These are phyloP conservation scores for Ceratotherium simum DNA, from an alignment of 2,113 vertebrate species.

Conservation along the genomic window DNA sequence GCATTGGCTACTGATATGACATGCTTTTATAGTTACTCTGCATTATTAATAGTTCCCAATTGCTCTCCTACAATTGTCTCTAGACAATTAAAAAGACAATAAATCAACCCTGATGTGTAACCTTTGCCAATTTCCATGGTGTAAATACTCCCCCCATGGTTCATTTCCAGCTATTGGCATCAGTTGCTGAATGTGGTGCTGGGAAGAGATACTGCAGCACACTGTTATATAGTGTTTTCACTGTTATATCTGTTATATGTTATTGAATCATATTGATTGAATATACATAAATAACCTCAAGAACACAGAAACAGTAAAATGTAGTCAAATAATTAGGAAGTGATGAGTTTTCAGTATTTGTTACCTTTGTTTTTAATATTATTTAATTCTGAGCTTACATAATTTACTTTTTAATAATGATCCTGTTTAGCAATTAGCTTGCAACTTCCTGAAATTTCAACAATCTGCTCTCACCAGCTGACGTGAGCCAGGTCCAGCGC, in stretches of 20 bases:
- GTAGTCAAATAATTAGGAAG: background rate
- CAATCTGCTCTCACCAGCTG: background rate
- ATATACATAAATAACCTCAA: fast-evolving
- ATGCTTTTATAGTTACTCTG: background rate
- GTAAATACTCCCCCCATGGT: background rate
- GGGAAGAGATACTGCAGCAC: fast-evolving
- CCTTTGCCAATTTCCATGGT: background rate
- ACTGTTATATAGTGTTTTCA: background rate
- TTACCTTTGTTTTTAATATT: background rate
- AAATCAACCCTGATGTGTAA: background rate
- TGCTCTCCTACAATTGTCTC: background rate
- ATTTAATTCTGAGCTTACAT: background rate
- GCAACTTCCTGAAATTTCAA: background rate
- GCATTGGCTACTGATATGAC: background rate
- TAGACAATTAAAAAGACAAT: background rate
- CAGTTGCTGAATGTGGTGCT: background rate
- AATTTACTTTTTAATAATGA: background rate
- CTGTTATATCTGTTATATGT: fast-evolving
- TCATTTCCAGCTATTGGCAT: background rate
- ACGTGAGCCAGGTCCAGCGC: fast-evolving
- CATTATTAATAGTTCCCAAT: background rate
- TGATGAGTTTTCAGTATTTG: background rate
- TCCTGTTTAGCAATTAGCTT: background rate
- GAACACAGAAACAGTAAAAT: background rate
- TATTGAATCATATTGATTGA: background rate